Percentiles rank a stretch among this genome's conserved stretches.
Conservation (phyloP, 2,113 vertebrate species). For the Paracanthobrama guichenoti region DNA sequence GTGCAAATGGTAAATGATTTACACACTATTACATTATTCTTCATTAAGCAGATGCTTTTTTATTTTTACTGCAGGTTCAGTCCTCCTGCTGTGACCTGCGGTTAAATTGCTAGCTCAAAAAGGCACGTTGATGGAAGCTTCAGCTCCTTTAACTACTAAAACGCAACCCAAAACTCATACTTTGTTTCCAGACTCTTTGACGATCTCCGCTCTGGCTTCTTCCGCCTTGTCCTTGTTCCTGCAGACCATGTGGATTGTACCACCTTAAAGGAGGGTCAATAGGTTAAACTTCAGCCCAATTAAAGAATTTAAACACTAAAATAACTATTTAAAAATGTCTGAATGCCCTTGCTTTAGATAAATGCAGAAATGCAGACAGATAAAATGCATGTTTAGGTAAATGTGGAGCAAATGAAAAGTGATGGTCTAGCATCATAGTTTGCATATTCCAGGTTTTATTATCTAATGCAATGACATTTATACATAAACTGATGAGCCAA, state of each 20-base stretch:
- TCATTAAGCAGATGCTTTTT: neutral
- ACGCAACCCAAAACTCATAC: constrained; percentile 58
- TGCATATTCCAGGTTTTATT: neutral
- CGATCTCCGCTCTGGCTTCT: constrained; percentile 76
- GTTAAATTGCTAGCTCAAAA: neutral
- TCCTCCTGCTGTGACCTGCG: neutral
- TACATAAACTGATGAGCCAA: neutral
- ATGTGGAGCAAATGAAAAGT: neutral
- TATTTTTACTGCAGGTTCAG: neutral
- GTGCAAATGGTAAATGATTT: neutral
- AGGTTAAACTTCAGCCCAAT: neutral
- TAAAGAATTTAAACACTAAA: neutral
- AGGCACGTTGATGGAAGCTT: neutral
- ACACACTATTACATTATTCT: neutral
- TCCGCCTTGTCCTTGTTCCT: constrained; percentile 82
- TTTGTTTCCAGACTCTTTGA: constrained; percentile 79
- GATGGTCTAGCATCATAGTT: no score
- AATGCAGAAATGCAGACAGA: neutral
- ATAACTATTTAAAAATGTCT: neutral
- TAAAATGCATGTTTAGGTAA: neutral
- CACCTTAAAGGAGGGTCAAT: constrained; percentile 63
- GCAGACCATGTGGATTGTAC: constrained; percentile 81
- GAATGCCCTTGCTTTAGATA: neutral
- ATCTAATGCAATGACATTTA: neutral
- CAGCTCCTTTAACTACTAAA: neutral